These are phyloP conservation scores for Aurelia coerulea DNA, from an alignment of 30 jellyfish, hydroid and myxozoan genomes.

Conservation along the genomic window DNA sequence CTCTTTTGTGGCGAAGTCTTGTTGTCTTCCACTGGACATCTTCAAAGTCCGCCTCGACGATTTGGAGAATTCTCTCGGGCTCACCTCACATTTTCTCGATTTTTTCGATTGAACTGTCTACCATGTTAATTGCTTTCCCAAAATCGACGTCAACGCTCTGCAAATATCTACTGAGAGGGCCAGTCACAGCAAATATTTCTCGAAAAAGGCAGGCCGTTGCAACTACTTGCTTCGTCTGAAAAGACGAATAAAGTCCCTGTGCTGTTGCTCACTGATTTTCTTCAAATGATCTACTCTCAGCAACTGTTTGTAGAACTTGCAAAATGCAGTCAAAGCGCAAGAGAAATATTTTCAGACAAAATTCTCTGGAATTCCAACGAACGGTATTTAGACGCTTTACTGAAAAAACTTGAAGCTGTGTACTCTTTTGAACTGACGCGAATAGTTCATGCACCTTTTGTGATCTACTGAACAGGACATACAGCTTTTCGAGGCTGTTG, in stretches of 20 bases:
- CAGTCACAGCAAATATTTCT: constrained; percentile 28
- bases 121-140: constrained; percentile 35
- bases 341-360: constrained; percentile 5
- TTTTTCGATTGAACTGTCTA: constrained; percentile 3
- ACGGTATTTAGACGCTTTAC: constrained; percentile 14
- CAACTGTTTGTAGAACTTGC: constrained; percentile 19
- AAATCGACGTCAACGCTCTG: constrained; percentile 29
- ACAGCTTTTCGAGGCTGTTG: neutral
- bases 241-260: neutral
- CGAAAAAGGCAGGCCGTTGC: constrained; percentile 33
- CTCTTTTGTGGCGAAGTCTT: constrained; percentile 3
- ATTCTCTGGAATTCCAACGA: constrained; percentile 18
- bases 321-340: constrained; percentile 3
- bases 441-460: constrained; percentile 6
- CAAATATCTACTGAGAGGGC: constrained; percentile 36
- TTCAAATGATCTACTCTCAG: neutral
- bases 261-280: constrained; percentile 1
- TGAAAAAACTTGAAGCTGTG: neutral
- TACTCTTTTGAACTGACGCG: neutral
- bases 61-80: constrained; percentile 13
- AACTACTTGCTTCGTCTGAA: constrained; percentile 14
- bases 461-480: neutral
- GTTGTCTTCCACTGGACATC: constrained; percentile 23
- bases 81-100: neutral
- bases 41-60: constrained; percentile 18